Evolutionary conservation across 1,140 invertebrate species (phyloP).

Genomic region (Manduca sexta): DNA sequence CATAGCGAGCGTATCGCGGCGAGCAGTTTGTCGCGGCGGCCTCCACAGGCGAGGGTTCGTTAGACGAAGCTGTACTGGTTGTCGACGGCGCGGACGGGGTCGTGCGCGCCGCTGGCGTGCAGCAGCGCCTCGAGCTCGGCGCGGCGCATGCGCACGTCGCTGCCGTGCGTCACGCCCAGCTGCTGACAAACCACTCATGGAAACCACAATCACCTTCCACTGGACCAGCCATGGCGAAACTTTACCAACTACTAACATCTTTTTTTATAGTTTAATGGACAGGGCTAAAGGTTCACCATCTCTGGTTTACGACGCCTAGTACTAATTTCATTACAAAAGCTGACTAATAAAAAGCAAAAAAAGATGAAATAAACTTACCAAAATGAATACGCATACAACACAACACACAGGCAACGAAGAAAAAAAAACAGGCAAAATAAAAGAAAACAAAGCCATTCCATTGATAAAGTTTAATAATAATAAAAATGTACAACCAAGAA

Average conservation of each 20-base stretch:
- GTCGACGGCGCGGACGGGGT: constrained; percentile 75
- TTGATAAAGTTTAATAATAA: constrained; percentile 66
- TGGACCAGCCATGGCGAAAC: too few relatives aligned
- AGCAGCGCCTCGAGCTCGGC: constrained; percentile 63
- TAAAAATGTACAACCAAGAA: constrained; percentile 65
- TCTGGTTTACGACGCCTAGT: not conserved
- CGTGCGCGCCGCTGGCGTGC: constrained; percentile 38
- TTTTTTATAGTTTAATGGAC: too few relatives aligned
- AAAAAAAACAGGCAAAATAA: constrained; percentile 41
- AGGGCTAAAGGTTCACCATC: too few relatives aligned
- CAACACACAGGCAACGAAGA: constrained; percentile 44
- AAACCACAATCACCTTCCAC: too few relatives aligned
- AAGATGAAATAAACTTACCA: constrained; percentile 36
- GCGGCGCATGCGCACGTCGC: constrained; percentile 61
- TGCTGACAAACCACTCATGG: constrained; percentile 24
- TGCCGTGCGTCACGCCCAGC: constrained; percentile 62
- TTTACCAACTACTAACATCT: too few relatives aligned
- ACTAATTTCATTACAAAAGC: not conserved
- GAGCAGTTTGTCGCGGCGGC: constrained; percentile 3
- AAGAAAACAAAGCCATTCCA: constrained; percentile 63
- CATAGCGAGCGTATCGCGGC: not conserved
- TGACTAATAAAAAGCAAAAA: constrained; percentile 16
- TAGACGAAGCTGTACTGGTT: constrained; percentile 80
- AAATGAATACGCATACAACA: constrained; percentile 28
- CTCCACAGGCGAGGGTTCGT: constrained; percentile 9